Evolutionary conservation across 2,888 invertebrate genomes (phyloP).

Genomic region (Drosophila setosimentum): DNA sequence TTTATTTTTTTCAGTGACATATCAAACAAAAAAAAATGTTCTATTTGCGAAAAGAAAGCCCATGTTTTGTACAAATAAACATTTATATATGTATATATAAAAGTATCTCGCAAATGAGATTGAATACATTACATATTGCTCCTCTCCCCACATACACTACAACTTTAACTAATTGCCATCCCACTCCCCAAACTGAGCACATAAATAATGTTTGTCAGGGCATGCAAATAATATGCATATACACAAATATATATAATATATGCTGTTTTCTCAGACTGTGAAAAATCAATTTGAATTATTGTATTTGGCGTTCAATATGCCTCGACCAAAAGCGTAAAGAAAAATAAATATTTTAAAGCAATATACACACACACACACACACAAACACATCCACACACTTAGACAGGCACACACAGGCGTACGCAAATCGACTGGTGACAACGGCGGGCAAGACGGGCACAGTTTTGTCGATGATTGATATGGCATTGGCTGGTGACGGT

Average conservation of each 20-base stretch:
- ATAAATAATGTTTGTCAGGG: conserved; percentile 52
- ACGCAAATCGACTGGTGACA: conserved; percentile 1
- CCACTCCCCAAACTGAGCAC: conserved; percentile 11
- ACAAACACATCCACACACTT: neutral
- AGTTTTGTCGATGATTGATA: conserved; percentile 77
- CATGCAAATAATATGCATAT: conserved; percentile 64
- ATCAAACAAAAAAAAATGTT: too few relatives aligned
- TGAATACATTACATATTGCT: neutral
- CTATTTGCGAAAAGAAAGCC: neutral
- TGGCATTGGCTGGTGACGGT: conserved; percentile 42
- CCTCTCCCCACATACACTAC: neutral
- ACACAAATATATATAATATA: neutral
- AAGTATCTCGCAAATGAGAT: neutral
- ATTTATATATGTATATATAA: too few relatives aligned
- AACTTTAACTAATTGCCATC: conserved; percentile 46
- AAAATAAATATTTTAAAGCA: conserved; percentile 79
- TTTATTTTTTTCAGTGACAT: neutral
- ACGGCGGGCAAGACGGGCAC: conserved; percentile 56
- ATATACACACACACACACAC: conserved; percentile 27
- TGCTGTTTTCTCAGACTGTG: conserved; percentile 37
- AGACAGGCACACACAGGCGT: conserved; percentile 9
- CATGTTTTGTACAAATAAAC: neutral
- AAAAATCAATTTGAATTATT: conserved; percentile 81
- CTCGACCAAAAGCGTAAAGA: conserved; percentile 42
- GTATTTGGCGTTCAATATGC: conserved; percentile 65